Evolutionary conservation across 2,797 vertebrate species (phyloP).

Genomic region (Myiothlypis chrysogaster): DNA sequence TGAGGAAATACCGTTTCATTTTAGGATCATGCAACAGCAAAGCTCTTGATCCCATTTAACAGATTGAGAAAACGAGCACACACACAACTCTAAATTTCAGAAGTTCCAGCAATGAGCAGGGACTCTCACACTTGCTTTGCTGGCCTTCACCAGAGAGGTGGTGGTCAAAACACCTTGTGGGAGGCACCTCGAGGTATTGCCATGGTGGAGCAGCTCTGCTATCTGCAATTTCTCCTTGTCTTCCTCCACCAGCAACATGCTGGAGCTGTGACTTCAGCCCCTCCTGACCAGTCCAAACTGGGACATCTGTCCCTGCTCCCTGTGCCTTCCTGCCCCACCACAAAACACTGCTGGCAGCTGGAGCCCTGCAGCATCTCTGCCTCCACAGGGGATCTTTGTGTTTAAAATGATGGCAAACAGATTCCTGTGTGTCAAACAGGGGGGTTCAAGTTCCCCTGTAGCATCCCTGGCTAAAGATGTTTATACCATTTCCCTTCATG

Average conservation of each 20-base stretch:
- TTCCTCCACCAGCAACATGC: background rate
- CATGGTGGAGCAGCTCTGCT: background rate
- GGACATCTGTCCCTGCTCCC: background rate
- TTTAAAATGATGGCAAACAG: background rate
- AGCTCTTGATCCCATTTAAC: background rate
- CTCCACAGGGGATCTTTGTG: background rate
- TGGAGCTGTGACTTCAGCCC: background rate
- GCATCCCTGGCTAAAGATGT: background rate
- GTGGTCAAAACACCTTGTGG: too few species aligned
- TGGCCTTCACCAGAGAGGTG: background rate
- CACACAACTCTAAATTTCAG: background rate
- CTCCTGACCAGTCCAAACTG: background rate
- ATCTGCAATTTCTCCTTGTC: rapidly evolving
- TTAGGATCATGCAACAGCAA: background rate
- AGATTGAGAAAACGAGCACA: background rate
- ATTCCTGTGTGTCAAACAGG: background rate
- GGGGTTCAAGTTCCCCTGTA: background rate
- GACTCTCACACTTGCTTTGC: background rate
- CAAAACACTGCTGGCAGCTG: background rate
- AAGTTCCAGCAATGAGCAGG: background rate
- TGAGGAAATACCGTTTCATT: background rate
- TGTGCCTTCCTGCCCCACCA: background rate
- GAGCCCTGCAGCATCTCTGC: background rate
- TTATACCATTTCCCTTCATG: rapidly evolving
- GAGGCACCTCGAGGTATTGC: rapidly evolving